phyloP scores from a whole-genome alignment of 1,140 invertebrate genomes.

The Trachelipus rathkii region DNA sequence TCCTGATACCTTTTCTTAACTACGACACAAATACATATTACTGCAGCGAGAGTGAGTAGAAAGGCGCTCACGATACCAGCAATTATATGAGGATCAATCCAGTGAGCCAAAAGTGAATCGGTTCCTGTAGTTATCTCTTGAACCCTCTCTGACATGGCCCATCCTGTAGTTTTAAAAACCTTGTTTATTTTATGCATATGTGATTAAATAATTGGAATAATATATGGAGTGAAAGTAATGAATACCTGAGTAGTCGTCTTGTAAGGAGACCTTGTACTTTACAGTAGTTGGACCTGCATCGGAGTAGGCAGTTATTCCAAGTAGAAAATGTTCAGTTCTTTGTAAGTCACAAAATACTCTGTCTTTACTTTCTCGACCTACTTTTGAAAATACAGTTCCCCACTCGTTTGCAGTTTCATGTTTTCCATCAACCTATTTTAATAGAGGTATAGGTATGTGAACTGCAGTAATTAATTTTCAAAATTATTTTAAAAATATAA shows the following conservation, averaged over 20 bases:
- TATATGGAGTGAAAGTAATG: neutral
- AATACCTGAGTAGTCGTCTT: neutral
- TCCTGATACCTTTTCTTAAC: neutral
- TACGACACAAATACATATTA: slow-evolving; percentile 31
- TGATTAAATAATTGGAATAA: neutral
- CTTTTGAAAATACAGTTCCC: slow-evolving; percentile 15
- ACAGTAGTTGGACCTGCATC: slow-evolving; percentile 23
- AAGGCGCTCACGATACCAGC: slow-evolving; percentile 40
- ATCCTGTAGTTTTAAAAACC: neutral
- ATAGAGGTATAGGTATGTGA: neutral
- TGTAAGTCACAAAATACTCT: slow-evolving; percentile 23
- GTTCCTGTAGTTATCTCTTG: neutral
- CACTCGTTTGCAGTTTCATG: slow-evolving; percentile 23
- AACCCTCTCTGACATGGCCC: neutral
- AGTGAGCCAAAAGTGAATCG: neutral
- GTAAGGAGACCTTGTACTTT: slow-evolving; percentile 16
- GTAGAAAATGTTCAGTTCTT: slow-evolving; percentile 5
- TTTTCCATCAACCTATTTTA: slow-evolving; percentile 19
- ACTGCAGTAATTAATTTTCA: too few species aligned
- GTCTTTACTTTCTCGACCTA: slow-evolving; percentile 12
- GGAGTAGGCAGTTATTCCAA: slow-evolving; percentile 18
- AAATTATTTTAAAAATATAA: too few species aligned
- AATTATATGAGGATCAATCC: slow-evolving; percentile 40
- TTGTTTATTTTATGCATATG: too few species aligned
- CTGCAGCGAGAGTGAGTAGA: slow-evolving; percentile 32